Percentiles rank a stretch among this genome's conserved stretches.
Conservation (phyloP, 1,140 invertebrate genomes). For the Macrotrachela quadricornifera region DNA sequence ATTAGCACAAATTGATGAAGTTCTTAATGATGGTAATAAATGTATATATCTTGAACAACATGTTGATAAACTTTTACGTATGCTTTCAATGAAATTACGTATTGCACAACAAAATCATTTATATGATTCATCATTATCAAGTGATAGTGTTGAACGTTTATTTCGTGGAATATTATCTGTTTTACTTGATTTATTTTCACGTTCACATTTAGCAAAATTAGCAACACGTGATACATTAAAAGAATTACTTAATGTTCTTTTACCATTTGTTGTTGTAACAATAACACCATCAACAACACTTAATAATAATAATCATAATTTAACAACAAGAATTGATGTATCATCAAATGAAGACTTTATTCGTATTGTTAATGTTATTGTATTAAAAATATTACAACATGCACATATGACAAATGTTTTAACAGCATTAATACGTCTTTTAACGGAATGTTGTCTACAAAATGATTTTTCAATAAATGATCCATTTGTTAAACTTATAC, state of each 20-base stretch:
- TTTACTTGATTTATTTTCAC: too few species aligned
- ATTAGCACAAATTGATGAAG: constrained; percentile 36
- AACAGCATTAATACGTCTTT: constrained; percentile 1
- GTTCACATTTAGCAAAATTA: too few species aligned
- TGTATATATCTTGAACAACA: constrained; percentile 27
- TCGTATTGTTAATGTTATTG: constrained; percentile 6
- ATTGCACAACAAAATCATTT: constrained; percentile 19
- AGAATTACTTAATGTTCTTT: too few species aligned
- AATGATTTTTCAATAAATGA: neutral
- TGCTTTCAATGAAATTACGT: constrained; percentile 47
- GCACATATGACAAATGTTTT: constrained; percentile 5
- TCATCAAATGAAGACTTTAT: neutral
- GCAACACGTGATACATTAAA: too few species aligned
- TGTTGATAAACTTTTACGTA: constrained; percentile 49
- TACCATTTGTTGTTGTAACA: too few species aligned
- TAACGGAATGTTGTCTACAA: constrained; percentile 4
- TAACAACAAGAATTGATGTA: too few species aligned
- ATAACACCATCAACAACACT: too few species aligned
- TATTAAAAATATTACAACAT: constrained; percentile 4
- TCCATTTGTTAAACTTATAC: too few species aligned
- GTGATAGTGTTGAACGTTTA: too few species aligned
- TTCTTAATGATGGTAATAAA: constrained; percentile 27
- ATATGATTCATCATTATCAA: too few species aligned
- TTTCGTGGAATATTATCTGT: too few species aligned
- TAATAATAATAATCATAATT: too few species aligned